Percentiles rank a stretch among this genome's conserved stretches.
phyloP scores from a whole-genome alignment of 2,113 vertebrate species.

The Rhinolophus sinicus region DNA sequence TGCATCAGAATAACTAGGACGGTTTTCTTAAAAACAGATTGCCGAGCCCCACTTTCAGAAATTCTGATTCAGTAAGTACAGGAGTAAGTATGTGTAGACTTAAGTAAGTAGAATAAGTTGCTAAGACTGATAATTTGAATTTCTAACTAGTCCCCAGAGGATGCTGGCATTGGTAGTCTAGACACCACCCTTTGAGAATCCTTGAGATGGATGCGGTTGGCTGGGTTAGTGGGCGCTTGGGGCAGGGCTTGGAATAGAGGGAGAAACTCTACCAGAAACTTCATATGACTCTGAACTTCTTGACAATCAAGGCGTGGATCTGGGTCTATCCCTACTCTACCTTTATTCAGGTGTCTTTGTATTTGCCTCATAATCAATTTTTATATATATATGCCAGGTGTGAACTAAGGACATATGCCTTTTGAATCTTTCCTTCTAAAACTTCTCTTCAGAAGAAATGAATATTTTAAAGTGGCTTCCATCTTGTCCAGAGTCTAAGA shows the following conservation, averaged over 20 bases:
- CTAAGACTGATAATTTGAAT: background rate
- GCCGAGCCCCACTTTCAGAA: background rate
- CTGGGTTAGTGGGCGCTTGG: background rate
- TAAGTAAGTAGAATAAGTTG: background rate
- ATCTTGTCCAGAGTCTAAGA: background rate
- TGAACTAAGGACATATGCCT: background rate
- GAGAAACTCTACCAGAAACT: background rate
- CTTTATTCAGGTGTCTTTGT: background rate
- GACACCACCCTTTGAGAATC: background rate
- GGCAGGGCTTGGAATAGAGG: background rate
- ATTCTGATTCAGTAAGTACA: background rate
- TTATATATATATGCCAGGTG: background rate
- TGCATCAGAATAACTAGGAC: background rate
- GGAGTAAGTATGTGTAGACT: background rate
- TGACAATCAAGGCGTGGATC: background rate
- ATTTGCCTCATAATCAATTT: background rate
- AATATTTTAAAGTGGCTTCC: background rate
- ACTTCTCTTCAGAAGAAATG: background rate
- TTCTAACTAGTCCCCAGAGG: background rate
- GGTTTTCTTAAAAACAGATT: background rate
- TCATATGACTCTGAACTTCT: background rate
- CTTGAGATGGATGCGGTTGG: background rate
- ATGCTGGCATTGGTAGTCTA: background rate
- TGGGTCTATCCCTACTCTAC: background rate
- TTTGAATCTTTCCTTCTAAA: background rate